A percentile compares a stretch with the other conserved stretches of the same genome.
phyloP scores from a whole-genome alignment of 2,888 invertebrate genomes.

The Xestoiulus laeticollis region DNA sequence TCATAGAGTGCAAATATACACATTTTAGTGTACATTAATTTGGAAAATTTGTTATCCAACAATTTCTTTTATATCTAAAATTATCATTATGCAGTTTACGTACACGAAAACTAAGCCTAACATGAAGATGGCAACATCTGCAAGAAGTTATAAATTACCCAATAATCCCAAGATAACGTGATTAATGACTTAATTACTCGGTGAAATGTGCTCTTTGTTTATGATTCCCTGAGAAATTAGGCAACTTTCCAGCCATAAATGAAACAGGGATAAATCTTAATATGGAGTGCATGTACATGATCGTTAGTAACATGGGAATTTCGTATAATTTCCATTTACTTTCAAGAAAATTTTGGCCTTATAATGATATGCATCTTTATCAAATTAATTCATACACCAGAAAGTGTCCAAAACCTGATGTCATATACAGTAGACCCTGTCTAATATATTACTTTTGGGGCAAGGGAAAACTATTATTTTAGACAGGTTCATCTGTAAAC shows the following conservation, averaged over 20 bases:
- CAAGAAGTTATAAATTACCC: slow-evolving; percentile 3
- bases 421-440: too few species aligned
- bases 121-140: slow-evolving; percentile 30
- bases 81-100: background rate
- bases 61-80: background rate
- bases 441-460: too few species aligned
- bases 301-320: too few species aligned
- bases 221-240: slow-evolving; percentile 22
- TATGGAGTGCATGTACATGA: too few species aligned
- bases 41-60: background rate
- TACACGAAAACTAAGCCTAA: background rate
- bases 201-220: slow-evolving; percentile 28
- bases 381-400: background rate
- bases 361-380: background rate
- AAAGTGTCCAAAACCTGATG: background rate
- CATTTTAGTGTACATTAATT: background rate
- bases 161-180: slow-evolving; percentile 34
- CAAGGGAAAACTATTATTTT: too few species aligned
- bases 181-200: slow-evolving; percentile 41
- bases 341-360: too few species aligned
- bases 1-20: background rate
- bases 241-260: slow-evolving; percentile 32
- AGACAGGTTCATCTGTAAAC: too few species aligned
- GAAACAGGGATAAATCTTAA: background rate
- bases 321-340: too few species aligned